phyloP scores from a whole-genome alignment of 1,140 invertebrate genomes.

The Caenorhabditis briggsae region DNA sequence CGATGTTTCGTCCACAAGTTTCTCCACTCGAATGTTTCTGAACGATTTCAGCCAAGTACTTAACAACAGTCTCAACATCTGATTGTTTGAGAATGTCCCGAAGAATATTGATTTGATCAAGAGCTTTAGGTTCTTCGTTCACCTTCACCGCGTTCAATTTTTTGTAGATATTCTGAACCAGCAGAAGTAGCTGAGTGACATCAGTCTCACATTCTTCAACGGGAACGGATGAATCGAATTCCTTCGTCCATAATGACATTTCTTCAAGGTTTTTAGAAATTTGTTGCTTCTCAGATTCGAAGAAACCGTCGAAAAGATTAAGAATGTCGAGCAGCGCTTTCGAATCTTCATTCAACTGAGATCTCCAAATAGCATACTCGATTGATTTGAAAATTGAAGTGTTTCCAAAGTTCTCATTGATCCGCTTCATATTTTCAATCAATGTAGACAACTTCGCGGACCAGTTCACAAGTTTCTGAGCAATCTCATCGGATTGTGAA shows the following conservation, averaged over 20 bases:
- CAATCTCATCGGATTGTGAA: constrained; percentile 9
- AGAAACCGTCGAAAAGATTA: background rate
- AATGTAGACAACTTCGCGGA: background rate
- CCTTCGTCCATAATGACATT: background rate
- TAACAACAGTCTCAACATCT: background rate
- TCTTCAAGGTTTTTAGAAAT: background rate
- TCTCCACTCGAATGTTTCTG: background rate
- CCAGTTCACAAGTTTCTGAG: background rate
- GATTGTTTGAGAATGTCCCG: constrained; percentile 22
- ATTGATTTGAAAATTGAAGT: background rate
- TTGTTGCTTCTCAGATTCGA: constrained; percentile 13
- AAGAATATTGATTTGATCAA: constrained; percentile 4
- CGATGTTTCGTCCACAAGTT: background rate
- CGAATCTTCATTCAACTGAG: constrained; percentile 18
- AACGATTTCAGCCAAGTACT: background rate
- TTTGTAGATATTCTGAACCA: constrained; percentile 28
- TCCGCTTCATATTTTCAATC: constrained; percentile 16
- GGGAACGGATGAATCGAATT: background rate
- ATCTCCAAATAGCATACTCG: background rate
- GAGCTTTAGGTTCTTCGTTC: background rate
- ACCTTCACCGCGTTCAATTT: background rate
- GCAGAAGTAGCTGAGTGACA: background rate
- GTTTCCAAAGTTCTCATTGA: background rate
- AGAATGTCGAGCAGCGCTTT: background rate
- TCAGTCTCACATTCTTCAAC: background rate